These are phyloP conservation scores for Macrotus californicus DNA, from an alignment of 2,113 vertebrate species.

Conservation along the genomic window DNA sequence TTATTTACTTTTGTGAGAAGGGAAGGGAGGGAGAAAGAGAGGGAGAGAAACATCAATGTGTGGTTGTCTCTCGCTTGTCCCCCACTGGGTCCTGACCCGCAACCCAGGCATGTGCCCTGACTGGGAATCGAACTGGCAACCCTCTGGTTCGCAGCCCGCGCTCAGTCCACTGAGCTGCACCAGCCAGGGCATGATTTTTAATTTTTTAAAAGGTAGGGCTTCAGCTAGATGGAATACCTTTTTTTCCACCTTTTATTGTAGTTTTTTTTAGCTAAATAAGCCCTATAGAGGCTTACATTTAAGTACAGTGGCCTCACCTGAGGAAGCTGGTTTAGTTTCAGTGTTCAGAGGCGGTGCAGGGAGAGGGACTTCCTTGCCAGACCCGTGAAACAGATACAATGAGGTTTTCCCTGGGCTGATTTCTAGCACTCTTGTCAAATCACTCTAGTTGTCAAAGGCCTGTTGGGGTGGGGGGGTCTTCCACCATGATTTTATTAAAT, in stretches of 20 bases:
- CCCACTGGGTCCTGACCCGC: no score
- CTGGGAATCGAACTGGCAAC: no score
- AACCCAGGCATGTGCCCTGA: no score
- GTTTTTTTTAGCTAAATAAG: not conserved
- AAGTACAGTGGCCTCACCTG: not conserved
- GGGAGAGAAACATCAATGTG: no score
- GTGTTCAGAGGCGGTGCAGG: not conserved
- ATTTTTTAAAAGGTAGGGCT: not conserved
- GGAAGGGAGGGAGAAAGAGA: no score
- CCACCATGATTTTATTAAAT: not conserved
- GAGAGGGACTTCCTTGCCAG: not conserved
- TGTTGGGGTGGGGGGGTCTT: no score
- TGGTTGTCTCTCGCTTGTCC: no score
- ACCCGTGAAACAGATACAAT: not conserved
- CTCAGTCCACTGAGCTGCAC: no score
- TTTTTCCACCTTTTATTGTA: not conserved
- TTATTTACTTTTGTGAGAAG: no score
- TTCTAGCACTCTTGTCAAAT: not conserved
- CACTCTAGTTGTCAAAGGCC: no score
- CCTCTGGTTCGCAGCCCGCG: no score
- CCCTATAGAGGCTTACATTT: not conserved
- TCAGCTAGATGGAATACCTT: not conserved
- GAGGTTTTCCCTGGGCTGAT: not conserved
- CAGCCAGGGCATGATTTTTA: no score
- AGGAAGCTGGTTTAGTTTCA: not conserved